Base-by-base conservation (phyloP, 2,888 invertebrate species). In the Drosophila merina region DNA sequence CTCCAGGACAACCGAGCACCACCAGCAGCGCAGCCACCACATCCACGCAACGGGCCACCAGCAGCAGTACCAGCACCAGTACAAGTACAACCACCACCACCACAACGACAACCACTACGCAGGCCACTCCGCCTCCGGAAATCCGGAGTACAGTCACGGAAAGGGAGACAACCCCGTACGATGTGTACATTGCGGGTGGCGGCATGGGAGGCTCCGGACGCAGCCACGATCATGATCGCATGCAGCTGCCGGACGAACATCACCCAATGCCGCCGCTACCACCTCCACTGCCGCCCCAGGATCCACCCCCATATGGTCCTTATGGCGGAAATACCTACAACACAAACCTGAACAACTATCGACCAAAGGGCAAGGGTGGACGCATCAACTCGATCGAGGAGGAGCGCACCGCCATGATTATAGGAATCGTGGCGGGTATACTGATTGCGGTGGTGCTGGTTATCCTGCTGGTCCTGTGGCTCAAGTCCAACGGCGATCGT, bases 391-490 rank as follows among this genome's bases (percentile, higher is more conserved):
- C 95, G 9, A 95, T 95, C 83, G 94, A 95, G 56, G 95, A 95
- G 36, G 95, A 95, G 87, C 94, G 94, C 86, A 94, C 95, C 0
- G 95, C 96, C 4, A 93, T 97, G 86, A 95, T 97, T 63, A 96
- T 97, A 62, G 96, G 96, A 75, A 97, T 98, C 78, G 97, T 97
- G 67, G 97, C 97, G 3, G 97, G 97, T 48, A 96, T 97, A 40
- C 93, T 97, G 72, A 98, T 98, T 89, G 97, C 97, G 33, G 96
- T 98, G 75, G 96, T 98, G 57, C 93, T 98, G 74, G 95, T 98
- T 74, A 96, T 98, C 58, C 94, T 99, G 69, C 94, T 98, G 67
- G 96, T 98, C 83, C 94, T 98, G 83, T 97, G 97, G 92, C 96
- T 97, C 91, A 94, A 96, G 89, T 95, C 95, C 85, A 94, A 97